A percentile compares a stretch with the other conserved stretches of the same genome.
phyloP scores from a whole-genome alignment of 2,888 invertebrate genomes.

The Schizotus pectinicornis region DNA sequence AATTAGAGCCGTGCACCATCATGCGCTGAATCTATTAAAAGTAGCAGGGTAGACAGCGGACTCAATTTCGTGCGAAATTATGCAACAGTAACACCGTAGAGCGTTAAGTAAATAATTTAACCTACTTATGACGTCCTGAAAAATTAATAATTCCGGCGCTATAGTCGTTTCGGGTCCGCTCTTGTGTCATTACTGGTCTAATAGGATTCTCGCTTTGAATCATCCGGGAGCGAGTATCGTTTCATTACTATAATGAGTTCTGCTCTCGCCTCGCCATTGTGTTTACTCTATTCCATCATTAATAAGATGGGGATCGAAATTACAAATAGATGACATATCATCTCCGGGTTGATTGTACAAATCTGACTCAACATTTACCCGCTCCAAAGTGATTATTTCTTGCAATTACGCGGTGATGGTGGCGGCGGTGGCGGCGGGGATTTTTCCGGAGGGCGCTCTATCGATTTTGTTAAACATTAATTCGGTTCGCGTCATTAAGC shows the following conservation, averaged over 20 bases:
- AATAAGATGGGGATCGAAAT: slow-evolving; percentile 50
- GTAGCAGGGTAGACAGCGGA: not conserved
- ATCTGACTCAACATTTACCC: slow-evolving; percentile 31
- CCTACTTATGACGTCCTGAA: slow-evolving; percentile 15
- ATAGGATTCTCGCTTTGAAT: slow-evolving; percentile 51
- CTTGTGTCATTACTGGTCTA: slow-evolving; percentile 48
- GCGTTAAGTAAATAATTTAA: slow-evolving; percentile 12
- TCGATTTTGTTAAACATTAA: slow-evolving; percentile 9
- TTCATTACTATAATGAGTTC: slow-evolving; percentile 53
- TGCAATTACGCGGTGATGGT: not conserved
- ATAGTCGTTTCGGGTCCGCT: slow-evolving; percentile 22
- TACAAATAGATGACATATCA: slow-evolving; percentile 51
- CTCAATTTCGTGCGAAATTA: slow-evolving; percentile 4
- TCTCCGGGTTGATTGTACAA: slow-evolving; percentile 39
- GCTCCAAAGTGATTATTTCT: slow-evolving; percentile 9
- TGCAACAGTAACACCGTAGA: not conserved
- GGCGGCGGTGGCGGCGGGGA: not conserved
- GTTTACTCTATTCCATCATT: slow-evolving; percentile 48
- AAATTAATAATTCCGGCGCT: slow-evolving; percentile 27
- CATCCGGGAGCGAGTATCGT: slow-evolving; percentile 49
- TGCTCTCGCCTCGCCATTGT: slow-evolving; percentile 47
- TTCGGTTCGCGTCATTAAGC: slow-evolving; percentile 6
- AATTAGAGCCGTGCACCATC: not conserved
- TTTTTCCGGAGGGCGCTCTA: not conserved
- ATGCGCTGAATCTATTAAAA: slow-evolving; percentile 7